phyloP scores from a whole-genome alignment of 2,113 vertebrate species.

The Mohoua ochrocephala region DNA sequence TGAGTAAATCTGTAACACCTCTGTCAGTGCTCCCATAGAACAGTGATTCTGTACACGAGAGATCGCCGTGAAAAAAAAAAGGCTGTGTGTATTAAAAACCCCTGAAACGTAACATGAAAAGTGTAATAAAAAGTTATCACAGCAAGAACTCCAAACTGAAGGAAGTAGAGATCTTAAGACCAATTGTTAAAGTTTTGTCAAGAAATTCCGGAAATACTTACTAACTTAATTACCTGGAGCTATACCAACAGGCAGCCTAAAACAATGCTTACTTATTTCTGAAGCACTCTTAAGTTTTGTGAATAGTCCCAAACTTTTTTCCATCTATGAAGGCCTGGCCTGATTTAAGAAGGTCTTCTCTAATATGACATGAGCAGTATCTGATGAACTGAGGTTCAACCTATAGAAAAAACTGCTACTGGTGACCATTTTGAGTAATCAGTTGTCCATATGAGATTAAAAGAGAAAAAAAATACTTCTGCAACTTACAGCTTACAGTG shows the following conservation, averaged over 20 bases:
- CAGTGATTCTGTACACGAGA: not conserved
- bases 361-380: not conserved
- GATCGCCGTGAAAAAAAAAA: accelerated
- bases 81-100: not conserved
- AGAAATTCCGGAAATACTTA: slow-evolving; percentile 3
- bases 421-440: not conserved
- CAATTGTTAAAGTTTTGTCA: not conserved
- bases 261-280: not conserved
- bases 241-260: not conserved
- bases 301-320: not conserved
- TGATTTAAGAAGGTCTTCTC: not conserved
- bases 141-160: not conserved
- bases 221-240: not conserved
- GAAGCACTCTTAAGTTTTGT: not conserved
- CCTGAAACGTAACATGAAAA: not conserved
- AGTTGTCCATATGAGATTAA: not conserved
- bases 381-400: not conserved
- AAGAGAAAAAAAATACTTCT: not conserved
- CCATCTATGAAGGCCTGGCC: not conserved
- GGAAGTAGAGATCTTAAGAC: not conserved
- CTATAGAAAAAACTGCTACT: not conserved
- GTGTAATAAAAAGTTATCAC: not conserved
- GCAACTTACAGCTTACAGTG: not conserved
- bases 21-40: not conserved
- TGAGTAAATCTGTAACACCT: not conserved